A percentile compares a stretch with the other conserved stretches of the same genome.
Conservation (phyloP, 2,888 invertebrate genomes). For the Harpagoxenus sublaevis region DNA sequence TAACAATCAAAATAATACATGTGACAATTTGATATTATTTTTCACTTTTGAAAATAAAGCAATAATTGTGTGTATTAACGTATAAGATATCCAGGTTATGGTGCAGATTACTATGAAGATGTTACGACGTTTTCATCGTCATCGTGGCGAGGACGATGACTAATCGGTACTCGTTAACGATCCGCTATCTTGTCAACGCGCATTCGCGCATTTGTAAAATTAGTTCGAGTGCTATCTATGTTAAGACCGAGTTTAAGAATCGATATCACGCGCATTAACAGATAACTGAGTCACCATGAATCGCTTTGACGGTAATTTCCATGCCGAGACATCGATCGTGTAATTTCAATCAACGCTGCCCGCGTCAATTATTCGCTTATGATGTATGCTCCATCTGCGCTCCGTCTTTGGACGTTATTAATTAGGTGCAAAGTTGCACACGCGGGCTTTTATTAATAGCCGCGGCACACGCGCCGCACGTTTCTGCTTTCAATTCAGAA, state of each 20-base stretch:
- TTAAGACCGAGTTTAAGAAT: slow-evolving; percentile 15
- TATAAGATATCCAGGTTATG: slow-evolving; percentile 4
- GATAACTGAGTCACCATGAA: slow-evolving; percentile 23
- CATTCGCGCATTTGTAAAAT: slow-evolving; percentile 36
- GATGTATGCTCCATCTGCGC: slow-evolving; percentile 10
- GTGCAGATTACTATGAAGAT: slow-evolving; percentile 24
- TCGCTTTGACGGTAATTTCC: slow-evolving; percentile 38
- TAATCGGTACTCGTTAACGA: slow-evolving; percentile 30
- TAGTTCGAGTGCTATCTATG: slow-evolving; percentile 8
- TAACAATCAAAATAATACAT: background rate
- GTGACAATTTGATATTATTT: background rate
- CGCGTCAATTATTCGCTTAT: slow-evolving; percentile 17
- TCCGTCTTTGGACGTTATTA: slow-evolving; percentile 65
- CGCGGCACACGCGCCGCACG: slow-evolving; percentile 54
- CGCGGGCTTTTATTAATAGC: slow-evolving; percentile 72
- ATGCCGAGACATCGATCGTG: slow-evolving; percentile 12
- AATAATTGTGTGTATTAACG: background rate
- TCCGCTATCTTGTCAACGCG: slow-evolving; percentile 38
- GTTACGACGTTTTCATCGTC: slow-evolving; percentile 23
- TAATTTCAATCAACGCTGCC: slow-evolving; percentile 27
- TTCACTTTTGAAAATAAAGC: background rate
- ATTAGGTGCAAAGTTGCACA: slow-evolving; percentile 70
- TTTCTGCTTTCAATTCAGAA: slow-evolving; percentile 70
- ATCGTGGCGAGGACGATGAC: slow-evolving; percentile 22
- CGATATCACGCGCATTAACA: slow-evolving; percentile 31